These are phyloP conservation scores for Nineta flava DNA, from an alignment of 2,888 invertebrate species.

Conservation along the genomic window DNA sequence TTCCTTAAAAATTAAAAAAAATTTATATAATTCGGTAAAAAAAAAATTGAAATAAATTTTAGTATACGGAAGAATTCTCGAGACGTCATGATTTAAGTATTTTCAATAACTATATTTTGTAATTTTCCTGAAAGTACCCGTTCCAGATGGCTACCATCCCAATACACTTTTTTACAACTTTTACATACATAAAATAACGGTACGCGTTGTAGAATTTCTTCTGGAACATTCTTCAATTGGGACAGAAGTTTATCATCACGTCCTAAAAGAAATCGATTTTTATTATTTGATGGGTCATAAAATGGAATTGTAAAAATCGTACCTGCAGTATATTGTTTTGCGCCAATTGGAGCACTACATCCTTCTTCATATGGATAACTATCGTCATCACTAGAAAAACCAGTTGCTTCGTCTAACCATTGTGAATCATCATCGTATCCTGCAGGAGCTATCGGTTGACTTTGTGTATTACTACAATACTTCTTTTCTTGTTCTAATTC, in stretches of 20 bases:
- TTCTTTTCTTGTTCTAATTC: slow-evolving; percentile 17
- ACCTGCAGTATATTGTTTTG: not conserved
- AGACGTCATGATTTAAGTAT: too few relatives aligned
- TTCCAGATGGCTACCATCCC: slow-evolving; percentile 36
- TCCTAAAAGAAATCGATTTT: too few relatives aligned
- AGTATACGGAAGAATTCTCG: too few relatives aligned
- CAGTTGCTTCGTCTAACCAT: slow-evolving; percentile 23
- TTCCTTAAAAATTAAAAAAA: too few relatives aligned
- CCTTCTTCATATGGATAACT: slow-evolving; percentile 10
- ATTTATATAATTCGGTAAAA: too few relatives aligned
- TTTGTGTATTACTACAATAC: not conserved
- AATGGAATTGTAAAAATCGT: not conserved
- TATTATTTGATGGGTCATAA: too few relatives aligned
- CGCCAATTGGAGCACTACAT: slow-evolving; percentile 24
- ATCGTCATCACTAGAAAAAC: slow-evolving; percentile 25
- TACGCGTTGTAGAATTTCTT: slow-evolving; percentile 21
- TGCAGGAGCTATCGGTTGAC: not conserved
- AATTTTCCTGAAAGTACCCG: slow-evolving; percentile 21
- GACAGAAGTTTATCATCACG: too few relatives aligned
- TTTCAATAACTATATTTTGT: slow-evolving; percentile 16
- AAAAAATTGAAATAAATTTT: too few relatives aligned
- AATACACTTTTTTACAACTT: slow-evolving; percentile 58
- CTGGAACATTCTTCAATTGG: slow-evolving; percentile 22
- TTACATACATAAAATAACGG: slow-evolving; percentile 48
- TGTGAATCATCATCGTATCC: slow-evolving; percentile 13